Evolutionary conservation across 2,797 vertebrate genomes (phyloP).

Genomic region (Onychomys arenicola): DNA sequence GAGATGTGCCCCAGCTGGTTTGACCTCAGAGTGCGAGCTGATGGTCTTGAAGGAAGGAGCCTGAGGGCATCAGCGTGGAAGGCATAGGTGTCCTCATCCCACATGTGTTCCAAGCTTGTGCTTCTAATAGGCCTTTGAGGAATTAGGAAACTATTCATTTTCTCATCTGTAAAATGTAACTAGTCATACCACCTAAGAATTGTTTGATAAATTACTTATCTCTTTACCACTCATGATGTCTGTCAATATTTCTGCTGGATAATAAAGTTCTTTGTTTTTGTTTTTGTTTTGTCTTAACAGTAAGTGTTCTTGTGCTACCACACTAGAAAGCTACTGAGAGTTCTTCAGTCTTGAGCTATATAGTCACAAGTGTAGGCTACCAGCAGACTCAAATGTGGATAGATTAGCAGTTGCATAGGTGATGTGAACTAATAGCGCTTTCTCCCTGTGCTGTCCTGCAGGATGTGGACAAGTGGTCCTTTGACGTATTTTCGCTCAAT

Average conservation of each 20-base stretch:
- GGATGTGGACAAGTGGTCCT: conserved; percentile 96
- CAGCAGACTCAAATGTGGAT: rapidly evolving
- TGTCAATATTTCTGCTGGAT: neutral
- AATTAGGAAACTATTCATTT: neutral
- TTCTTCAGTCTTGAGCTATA: neutral
- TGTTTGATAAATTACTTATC: neutral
- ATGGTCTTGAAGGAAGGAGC: neutral
- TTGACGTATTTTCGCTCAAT: conserved; percentile 97
- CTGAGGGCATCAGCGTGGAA: neutral
- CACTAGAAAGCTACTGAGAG: neutral
- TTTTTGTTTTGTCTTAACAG: neutral
- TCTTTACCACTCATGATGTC: neutral
- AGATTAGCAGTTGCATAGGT: rapidly evolving
- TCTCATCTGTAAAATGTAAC: neutral
- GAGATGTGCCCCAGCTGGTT: neutral
- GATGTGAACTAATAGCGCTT: conserved; percentile 35
- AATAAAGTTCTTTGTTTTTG: neutral
- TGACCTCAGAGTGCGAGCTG: neutral
- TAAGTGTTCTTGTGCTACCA: neutral
- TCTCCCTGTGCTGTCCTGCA: conserved; percentile 81
- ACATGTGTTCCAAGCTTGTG: neutral
- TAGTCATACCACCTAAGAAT: neutral
- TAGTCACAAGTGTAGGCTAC: neutral
- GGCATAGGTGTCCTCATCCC: neutral
- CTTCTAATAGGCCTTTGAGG: neutral